Evolutionary conservation across 2,113 vertebrate species (phyloP).

Genomic region (Pristiophorus japonicus): DNA sequence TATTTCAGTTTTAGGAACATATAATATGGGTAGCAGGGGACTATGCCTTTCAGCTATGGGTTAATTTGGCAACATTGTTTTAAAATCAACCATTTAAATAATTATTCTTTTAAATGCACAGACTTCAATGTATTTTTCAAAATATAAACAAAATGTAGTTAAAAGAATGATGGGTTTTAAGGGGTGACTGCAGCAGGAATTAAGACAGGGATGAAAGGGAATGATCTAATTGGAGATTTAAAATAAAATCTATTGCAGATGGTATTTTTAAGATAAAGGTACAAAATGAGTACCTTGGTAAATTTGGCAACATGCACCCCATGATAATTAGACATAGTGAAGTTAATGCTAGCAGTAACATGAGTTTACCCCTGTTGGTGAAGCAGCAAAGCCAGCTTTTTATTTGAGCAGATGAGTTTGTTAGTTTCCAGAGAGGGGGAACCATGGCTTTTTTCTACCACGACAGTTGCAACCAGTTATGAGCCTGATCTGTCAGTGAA

Average conservation of each 20-base stretch:
- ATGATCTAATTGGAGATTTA: background rate
- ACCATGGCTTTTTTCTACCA: background rate
- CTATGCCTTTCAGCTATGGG: background rate
- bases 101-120: background rate
- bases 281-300: background rate
- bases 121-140: too few species aligned
- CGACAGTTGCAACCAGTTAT: background rate
- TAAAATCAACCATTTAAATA: background rate
- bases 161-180: background rate
- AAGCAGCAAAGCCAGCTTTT: background rate
- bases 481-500: background rate
- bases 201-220: background rate
- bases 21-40: background rate
- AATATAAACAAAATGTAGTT: too few species aligned
- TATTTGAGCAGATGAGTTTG: background rate
- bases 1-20: background rate
- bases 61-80: slow-evolving; percentile 18
- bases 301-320: background rate
- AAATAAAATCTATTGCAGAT: background rate
- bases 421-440: background rate
- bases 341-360: background rate
- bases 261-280: background rate
- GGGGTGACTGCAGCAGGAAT: background rate
- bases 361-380: background rate
- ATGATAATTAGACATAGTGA: background rate